These are phyloP conservation scores for Rhagium mordax DNA, from an alignment of 2,888 invertebrate genomes.

Conservation along the genomic window DNA sequence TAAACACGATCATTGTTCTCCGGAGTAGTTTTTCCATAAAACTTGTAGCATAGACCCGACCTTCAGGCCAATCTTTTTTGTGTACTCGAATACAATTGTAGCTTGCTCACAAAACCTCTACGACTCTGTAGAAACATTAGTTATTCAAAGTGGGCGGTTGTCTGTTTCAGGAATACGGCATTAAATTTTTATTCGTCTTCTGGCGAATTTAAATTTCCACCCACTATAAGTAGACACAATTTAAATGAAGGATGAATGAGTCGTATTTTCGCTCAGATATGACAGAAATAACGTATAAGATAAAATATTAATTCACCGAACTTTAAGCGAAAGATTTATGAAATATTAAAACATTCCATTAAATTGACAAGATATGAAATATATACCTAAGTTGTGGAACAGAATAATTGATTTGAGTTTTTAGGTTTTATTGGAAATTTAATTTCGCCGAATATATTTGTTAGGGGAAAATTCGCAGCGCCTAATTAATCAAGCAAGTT, in stretches of 20 bases:
- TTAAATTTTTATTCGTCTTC: not conserved
- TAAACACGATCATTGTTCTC: no score
- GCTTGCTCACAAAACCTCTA: no score
- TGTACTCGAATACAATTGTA: no score
- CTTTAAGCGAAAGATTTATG: conserved; percentile 6
- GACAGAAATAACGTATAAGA: conserved; percentile 13
- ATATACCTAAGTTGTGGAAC: not conserved
- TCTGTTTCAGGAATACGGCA: not conserved
- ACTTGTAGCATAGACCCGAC: no score
- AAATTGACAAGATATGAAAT: conserved; percentile 20
- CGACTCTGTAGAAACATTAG: no score
- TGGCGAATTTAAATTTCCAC: not conserved
- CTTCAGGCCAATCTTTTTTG: no score
- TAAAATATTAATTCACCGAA: conserved; percentile 11
- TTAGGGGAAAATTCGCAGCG: conserved; percentile 14
- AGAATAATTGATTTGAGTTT: conserved; percentile 22
- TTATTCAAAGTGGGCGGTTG: not conserved
- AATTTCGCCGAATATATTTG: conserved; percentile 6
- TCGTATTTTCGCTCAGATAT: not conserved
- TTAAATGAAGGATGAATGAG: not conserved
- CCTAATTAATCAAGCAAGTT: conserved; percentile 29
- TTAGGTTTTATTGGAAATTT: conserved; percentile 9
- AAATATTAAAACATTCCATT: conserved; percentile 20
- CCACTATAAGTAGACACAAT: not conserved
- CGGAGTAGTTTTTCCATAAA: no score